Evolutionary conservation across 2,797 vertebrate species (phyloP), one percentile per base, ranked within the genome.

Genomic region (Ptychadena robeensis): DNA sequence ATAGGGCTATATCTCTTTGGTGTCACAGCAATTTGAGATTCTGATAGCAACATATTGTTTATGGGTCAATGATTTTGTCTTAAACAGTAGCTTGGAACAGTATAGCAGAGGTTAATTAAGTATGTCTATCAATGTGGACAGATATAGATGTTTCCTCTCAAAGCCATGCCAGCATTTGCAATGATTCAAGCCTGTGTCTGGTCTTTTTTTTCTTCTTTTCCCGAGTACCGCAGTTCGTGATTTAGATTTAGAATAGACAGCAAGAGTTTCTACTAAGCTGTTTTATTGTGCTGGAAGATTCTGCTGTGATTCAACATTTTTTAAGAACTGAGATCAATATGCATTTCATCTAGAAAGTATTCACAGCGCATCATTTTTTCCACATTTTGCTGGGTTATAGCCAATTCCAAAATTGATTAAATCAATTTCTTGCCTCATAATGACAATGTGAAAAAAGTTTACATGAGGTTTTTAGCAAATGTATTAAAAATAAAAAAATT

Each of bases 41-140:
- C 91, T 94, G 94, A 92, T 95, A 94, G 96, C 93, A 95, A 96
- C 96, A 94, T 96, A 95, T 91, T 93, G 94, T 95, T 94, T 93
- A 91, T 91, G 96, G 97, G 96, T 98, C 96, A 97, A 90, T 94
- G 93, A 95, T 90, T 96, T 94, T 90, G 92, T 94, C 94, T 95
- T 92, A 94, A 93, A 89, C 89, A 89, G 88, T 93, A 91, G 92
- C 86, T 92, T 94, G 87, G 93, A 92, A 96, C 94, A 95, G 93
- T 96, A 96, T 97, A 96, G 95, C 96, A 97, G 96, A 99, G 97
- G 97, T 98, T 98, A 98, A 98, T 98, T 96, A 95, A 96, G 94
- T 93, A 97, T 96, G 96, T 96, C 96, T 95, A 92, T 95, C 93
- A 94, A 88, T 89, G 87, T 83, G 86, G 91, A 90, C 91, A 91